A percentile compares a stretch with the other conserved stretches of the same genome.
Evolutionary conservation across 2,113 vertebrate species (phyloP).

Genomic region (Dolichotis patagonum): DNA sequence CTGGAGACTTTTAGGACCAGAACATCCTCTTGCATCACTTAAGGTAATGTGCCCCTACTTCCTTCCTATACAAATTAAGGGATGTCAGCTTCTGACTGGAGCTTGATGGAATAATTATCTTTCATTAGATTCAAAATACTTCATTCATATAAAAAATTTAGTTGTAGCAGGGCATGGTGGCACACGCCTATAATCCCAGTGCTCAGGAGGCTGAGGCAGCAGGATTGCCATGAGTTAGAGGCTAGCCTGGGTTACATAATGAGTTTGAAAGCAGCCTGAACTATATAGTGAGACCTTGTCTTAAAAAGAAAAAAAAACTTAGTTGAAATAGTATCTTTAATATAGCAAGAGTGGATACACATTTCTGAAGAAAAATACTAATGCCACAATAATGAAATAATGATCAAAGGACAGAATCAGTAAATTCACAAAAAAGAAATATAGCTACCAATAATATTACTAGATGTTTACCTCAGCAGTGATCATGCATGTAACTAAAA

Average conservation of each 20-base stretch:
- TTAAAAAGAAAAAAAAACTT: neutral
- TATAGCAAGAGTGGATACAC: conserved; percentile 26
- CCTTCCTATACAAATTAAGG: neutral
- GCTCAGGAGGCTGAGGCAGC: neutral
- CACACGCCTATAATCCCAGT: neutral
- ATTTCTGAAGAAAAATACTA: conserved; percentile 51
- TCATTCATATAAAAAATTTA: neutral
- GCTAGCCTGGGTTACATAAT: neutral
- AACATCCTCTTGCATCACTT: conserved; percentile 95
- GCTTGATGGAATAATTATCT: conserved; percentile 38
- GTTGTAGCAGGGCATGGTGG: neutral
- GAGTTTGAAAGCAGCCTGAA: neutral
- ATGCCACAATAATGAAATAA: neutral
- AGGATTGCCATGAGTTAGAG: neutral
- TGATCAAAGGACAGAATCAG: conserved; percentile 37
- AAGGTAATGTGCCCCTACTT: conserved; percentile 87
- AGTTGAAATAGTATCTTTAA: conserved; percentile 25
- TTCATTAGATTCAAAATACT: conserved; percentile 52
- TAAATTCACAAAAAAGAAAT: conserved; percentile 41
- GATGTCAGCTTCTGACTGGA: neutral
- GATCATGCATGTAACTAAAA: neutral
- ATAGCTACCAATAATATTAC: neutral
- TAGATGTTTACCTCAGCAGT: conserved; percentile 19
- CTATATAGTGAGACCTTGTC: neutral
- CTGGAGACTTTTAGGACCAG: conserved; percentile 96